Conservation (phyloP, 2,113 vertebrate genomes). For the Struthio camelus region DNA sequence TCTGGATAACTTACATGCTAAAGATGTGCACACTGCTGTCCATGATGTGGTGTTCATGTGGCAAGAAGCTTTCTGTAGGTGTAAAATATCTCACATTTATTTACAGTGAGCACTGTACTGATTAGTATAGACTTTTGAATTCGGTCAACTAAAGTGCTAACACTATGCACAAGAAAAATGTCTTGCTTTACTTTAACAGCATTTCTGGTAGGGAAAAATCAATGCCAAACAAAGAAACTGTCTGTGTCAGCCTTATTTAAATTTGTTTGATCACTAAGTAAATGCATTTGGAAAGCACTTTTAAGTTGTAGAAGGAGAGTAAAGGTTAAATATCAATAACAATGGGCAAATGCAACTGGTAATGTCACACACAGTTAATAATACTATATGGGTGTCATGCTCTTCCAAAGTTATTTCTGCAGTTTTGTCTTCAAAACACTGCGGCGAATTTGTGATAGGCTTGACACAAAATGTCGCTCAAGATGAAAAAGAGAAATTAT, state of each 20-base stretch:
- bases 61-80: background rate
- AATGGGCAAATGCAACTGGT: background rate
- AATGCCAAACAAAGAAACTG: slow-evolving; percentile 11
- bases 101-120: background rate
- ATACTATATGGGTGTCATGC: background rate
- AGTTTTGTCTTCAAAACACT: slow-evolving; percentile 19
- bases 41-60: background rate
- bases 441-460: background rate
- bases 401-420: background rate
- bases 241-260: slow-evolving; percentile 7
- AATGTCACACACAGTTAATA: background rate
- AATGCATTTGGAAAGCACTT: slow-evolving; percentile 15
- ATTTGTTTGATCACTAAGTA: background rate
- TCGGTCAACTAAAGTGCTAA: slow-evolving; percentile 6
- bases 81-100: slow-evolving; percentile 4
- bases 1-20: background rate
- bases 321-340: slow-evolving; percentile 13
- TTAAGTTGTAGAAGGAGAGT: background rate
- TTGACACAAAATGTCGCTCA: background rate
- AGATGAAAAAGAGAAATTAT: background rate
- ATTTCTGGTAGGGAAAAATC: slow-evolving; percentile 1
- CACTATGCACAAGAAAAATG: slow-evolving; percentile 7
- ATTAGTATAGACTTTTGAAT: slow-evolving; percentile 5
- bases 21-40: background rate
- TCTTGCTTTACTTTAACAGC: background rate